Evolutionary conservation across 1,140 invertebrate genomes (phyloP).

Genomic region (Cotesia chilonis): DNA sequence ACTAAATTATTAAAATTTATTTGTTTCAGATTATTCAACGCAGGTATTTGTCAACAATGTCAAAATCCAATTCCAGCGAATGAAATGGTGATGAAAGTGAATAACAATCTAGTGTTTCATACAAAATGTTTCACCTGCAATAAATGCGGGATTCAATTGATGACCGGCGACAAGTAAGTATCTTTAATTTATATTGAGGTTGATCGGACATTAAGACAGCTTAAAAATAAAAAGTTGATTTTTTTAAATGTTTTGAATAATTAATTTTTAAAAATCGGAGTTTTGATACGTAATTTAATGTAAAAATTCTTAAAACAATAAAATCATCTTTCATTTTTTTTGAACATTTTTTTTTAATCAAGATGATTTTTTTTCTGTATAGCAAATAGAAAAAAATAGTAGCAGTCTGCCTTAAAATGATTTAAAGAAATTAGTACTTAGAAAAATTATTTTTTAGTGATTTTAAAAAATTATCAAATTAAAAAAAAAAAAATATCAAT

Average conservation of each 20-base stretch:
- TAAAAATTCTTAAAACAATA: too few relatives aligned
- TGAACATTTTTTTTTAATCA: too few relatives aligned
- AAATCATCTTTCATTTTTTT: too few relatives aligned
- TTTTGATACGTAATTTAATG: too few relatives aligned
- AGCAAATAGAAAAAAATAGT: too few relatives aligned
- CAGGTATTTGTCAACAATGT: slow-evolving; percentile 87
- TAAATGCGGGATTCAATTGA: slow-evolving; percentile 86
- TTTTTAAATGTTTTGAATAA: too few relatives aligned
- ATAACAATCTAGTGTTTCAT: slow-evolving; percentile 79
- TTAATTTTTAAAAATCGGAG: too few relatives aligned
- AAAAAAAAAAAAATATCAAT: background rate
- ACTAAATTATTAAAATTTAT: too few relatives aligned
- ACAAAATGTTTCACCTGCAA: slow-evolving; percentile 93
- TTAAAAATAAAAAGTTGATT: background rate
- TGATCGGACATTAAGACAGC: background rate
- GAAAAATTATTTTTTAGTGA: background rate
- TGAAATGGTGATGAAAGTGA: slow-evolving; percentile 89
- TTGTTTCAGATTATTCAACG: slow-evolving; percentile 85
- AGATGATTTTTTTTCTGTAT: too few relatives aligned
- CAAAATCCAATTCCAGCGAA: slow-evolving; percentile 88
- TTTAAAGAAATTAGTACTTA: too few relatives aligned
- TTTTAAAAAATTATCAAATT: background rate
- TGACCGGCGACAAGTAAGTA: slow-evolving; percentile 84
- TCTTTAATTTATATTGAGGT: slow-evolving; percentile 9
- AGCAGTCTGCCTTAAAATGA: too few relatives aligned